These are phyloP conservation scores for Chaetoderma sp. DNA, from an alignment of 2,888 invertebrate species.

Conservation along the genomic window DNA sequence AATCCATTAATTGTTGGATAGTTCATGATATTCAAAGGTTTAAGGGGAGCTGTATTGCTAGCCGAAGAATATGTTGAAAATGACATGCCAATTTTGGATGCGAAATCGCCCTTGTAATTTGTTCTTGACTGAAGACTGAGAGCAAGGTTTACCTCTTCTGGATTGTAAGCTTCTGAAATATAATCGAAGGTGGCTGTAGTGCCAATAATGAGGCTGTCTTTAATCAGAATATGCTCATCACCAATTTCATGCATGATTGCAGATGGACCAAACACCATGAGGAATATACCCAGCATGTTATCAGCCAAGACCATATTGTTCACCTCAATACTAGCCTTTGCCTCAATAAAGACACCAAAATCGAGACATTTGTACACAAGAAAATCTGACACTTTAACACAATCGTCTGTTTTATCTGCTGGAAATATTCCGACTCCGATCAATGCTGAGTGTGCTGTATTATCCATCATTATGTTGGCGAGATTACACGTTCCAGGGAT, in stretches of 20 bases:
- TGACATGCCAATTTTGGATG: slow-evolving; percentile 44
- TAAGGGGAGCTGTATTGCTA: slow-evolving; percentile 50
- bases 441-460: slow-evolving; percentile 44
- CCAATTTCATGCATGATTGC: slow-evolving; percentile 38
- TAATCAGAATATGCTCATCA: slow-evolving; percentile 42
- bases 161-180: slow-evolving; percentile 31
- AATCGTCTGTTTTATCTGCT: slow-evolving; percentile 31
- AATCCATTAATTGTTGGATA: slow-evolving; percentile 53
- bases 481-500: slow-evolving; percentile 37
- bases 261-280: slow-evolving; percentile 49
- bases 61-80: slow-evolving; percentile 46
- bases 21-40: slow-evolving; percentile 47
- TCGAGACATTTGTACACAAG: slow-evolving; percentile 50
- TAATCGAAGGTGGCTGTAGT: slow-evolving; percentile 51
- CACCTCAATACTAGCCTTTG: not conserved
- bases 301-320: not conserved
- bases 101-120: slow-evolving; percentile 19
- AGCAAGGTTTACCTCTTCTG: slow-evolving; percentile 40
- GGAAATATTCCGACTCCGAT: slow-evolving; percentile 44
- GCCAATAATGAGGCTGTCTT: slow-evolving; percentile 51
- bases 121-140: slow-evolving; percentile 32
- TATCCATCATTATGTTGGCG: slow-evolving; percentile 39
- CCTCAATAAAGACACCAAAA: slow-evolving; percentile 54
- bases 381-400: slow-evolving; percentile 48
- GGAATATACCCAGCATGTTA: slow-evolving; percentile 43